phyloP scores from a whole-genome alignment of 2,797 vertebrate species.

The Tamandua tetradactyla region DNA sequence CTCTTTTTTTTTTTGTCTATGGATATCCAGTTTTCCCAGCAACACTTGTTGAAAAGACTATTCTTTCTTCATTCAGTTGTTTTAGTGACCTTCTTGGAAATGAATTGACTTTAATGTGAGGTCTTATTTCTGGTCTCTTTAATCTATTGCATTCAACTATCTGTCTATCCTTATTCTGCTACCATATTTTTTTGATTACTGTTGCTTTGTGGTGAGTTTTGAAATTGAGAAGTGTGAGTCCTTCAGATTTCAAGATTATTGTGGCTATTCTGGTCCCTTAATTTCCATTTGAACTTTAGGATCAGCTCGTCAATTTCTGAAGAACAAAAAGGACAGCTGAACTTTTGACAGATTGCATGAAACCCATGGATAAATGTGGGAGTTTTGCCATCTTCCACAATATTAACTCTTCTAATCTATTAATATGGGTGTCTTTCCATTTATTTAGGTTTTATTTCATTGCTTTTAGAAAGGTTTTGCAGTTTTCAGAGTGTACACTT shows the following conservation, averaged over 20 bases:
- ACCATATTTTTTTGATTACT: neutral
- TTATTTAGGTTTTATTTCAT: neutral
- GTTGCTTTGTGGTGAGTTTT: neutral
- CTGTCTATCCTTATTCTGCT: neutral
- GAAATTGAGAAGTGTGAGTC: neutral
- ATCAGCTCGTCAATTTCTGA: neutral
- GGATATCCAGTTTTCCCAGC: neutral
- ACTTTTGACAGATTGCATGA: neutral
- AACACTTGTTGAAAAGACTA: neutral
- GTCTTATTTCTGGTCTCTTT: neutral
- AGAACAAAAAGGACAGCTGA: neutral
- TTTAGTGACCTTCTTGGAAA: neutral
- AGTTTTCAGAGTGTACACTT: neutral
- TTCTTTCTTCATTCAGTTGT: neutral
- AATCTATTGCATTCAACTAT: neutral
- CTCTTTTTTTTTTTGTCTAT: neutral
- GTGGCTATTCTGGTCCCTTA: neutral
- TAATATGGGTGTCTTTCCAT: neutral
- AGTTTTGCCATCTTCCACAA: neutral
- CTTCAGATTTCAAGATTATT: neutral
- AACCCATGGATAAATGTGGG: neutral
- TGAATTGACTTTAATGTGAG: neutral
- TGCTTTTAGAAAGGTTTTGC: neutral
- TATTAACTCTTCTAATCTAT: neutral
- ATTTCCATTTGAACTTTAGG: neutral